phyloP scores from a whole-genome alignment of 2,888 invertebrate species.

The Drosophila ezoana region DNA sequence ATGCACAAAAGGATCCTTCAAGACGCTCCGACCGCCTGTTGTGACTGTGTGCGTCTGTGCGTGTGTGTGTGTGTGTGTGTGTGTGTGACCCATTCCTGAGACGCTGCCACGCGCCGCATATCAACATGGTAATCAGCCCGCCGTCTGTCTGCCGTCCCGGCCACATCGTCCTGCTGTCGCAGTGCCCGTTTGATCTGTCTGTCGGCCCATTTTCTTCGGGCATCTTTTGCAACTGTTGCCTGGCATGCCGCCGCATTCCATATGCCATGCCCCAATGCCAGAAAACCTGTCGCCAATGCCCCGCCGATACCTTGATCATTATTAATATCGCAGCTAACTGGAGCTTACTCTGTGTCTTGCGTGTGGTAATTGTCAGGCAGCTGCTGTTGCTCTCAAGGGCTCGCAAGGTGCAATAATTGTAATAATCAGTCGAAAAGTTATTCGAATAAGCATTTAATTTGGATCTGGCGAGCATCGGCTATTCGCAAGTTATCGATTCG shows the following conservation, averaged over 20 bases:
- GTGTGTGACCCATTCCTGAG: constrained; percentile 28
- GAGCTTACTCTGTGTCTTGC: background rate
- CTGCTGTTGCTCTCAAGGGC: constrained; percentile 21
- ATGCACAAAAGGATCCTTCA: constrained; percentile 36
- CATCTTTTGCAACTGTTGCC: constrained; percentile 63
- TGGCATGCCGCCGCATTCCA: constrained; percentile 64
- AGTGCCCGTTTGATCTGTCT: constrained; percentile 49
- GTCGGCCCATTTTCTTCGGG: constrained; percentile 11
- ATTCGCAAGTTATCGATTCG: no score
- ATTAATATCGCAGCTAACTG: constrained; percentile 34
- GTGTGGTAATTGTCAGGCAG: constrained; percentile 33
- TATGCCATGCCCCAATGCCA: constrained; percentile 40
- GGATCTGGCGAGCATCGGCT: background rate
- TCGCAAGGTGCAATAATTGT: constrained; percentile 58
- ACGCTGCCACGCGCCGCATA: constrained; percentile 82
- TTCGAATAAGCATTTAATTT: constrained; percentile 16
- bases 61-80: constrained; percentile 11
- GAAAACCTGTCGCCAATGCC: constrained; percentile 44
- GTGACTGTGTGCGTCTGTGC: constrained; percentile 27
- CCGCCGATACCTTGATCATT: constrained; percentile 43
- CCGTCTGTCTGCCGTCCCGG: constrained; percentile 29
- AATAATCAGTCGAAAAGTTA: constrained; percentile 38
- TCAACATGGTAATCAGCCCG: constrained; percentile 76
- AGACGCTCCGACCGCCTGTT: constrained; percentile 54
- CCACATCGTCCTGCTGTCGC: constrained; percentile 53